phyloP scores from a whole-genome alignment of 2,888 invertebrate species.

The Troglohyphantes excavatus region DNA sequence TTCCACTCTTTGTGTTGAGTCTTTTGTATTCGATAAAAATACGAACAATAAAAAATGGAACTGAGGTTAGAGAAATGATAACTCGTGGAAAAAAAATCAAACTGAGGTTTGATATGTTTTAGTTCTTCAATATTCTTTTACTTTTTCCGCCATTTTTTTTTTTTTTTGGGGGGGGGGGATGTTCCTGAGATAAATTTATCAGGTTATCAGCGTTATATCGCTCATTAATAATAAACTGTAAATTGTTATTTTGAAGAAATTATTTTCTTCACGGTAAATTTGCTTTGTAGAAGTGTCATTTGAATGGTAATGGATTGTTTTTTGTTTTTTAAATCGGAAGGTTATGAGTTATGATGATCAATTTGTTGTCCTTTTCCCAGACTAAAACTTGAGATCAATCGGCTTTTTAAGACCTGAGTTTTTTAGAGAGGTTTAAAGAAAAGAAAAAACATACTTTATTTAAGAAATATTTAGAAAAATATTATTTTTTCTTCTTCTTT shows the following conservation, averaged over 20 bases:
- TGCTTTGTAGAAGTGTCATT: neutral
- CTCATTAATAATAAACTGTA: neutral
- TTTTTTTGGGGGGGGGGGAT: no score
- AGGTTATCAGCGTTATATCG: neutral
- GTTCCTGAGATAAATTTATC: neutral
- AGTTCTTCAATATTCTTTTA: neutral
- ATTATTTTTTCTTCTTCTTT: no score
- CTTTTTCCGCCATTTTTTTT: neutral
- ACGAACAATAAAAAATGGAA: conserved; percentile 1
- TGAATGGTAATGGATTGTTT: neutral
- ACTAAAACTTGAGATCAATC: no score
- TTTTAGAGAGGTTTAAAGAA: no score
- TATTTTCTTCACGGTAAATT: neutral
- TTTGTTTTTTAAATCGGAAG: no score
- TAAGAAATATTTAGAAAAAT: no score
- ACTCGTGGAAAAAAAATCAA: neutral
- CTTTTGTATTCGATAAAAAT: conserved; percentile 22
- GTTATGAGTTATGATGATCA: no score
- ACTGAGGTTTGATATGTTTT: neutral
- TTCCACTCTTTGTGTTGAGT: conserved; percentile 8
- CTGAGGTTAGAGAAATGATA: neutral
- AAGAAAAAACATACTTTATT: no score
- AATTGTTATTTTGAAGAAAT: neutral
- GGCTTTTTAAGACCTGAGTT: no score
- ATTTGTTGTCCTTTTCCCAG: no score